Base-by-base conservation (phyloP, 2,888 invertebrate genomes). In the Spicauda simplicius region DNA sequence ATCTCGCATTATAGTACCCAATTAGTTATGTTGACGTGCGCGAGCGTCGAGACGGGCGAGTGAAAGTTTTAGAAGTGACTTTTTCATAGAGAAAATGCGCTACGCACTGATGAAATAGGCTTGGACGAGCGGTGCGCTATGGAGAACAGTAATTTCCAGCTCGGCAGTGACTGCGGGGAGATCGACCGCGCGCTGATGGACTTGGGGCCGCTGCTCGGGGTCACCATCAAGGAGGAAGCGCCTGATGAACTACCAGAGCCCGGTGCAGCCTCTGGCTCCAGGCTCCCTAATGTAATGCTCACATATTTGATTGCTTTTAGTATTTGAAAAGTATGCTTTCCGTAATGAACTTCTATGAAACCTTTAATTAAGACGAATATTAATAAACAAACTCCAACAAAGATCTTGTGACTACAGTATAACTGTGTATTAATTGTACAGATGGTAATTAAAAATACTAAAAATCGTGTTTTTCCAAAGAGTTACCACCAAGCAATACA, bases 101-200 rank as follows among this genome's bases (percentile, higher is more conserved):
- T 73, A 73, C 70, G 73, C 75, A 69, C 73, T 74, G 74, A 75
- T 79, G 75, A 80, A 80, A 77, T 80, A 77, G 74, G 72, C 74
- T 30, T n/a, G 70, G 72, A 70, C 72, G 76, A 76, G 75, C 72
- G 71, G 70, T 68, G 33, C 73, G 71, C 72, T 76, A 92, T 93
- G 93, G 92, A 92, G 75, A 89, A 84, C 85, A 82, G 86, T 69
- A 83, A 82, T 76, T 90, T 89, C 78, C 84, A 87, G 72, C 78
- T 86, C 72, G 85, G 87, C 33, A 89, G 86, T 69, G 93, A 91
- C 73, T 86, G 88, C 66, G 90, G 88, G 68, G 93, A 92, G 73
- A 89, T 93, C 67, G 93, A 93, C 82, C 86, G 89, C 68, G 92
- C 91, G 68, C 83, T 93, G 71, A 88, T 93, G 90, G 93, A 93